phyloP scores from a whole-genome alignment of 2,888 invertebrate genomes.

The Drosophila kanekoi region DNA sequence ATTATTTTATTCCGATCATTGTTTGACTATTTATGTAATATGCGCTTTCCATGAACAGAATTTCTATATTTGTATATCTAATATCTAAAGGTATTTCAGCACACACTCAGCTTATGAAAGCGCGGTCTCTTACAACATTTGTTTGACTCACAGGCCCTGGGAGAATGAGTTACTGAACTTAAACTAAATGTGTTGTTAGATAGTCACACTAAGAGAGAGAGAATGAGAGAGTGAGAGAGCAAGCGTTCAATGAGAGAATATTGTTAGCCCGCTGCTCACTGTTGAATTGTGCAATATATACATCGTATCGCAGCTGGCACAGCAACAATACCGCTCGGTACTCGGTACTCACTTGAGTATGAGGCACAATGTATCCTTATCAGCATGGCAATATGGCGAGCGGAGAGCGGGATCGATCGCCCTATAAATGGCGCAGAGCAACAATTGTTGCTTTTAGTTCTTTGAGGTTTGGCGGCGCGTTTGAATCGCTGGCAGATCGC shows the following conservation, averaged over 20 bases:
- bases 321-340: background rate
- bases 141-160: constrained; percentile 27
- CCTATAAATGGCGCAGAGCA: constrained; percentile 72
- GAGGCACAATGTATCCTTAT: constrained; percentile 65
- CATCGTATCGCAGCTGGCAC: background rate
- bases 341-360: background rate
- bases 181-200: constrained; percentile 15
- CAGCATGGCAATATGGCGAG: constrained; percentile 42
- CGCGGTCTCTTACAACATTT: constrained; percentile 14
- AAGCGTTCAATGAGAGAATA: constrained; percentile 10
- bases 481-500: constrained; percentile 41
- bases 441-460: constrained; percentile 68
- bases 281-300: constrained; percentile 54
- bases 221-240: constrained; percentile 7
- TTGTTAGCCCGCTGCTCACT: constrained; percentile 12
- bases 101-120: background rate
- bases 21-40: too few relatives aligned
- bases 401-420: constrained; percentile 25
- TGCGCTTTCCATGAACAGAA: too few relatives aligned
- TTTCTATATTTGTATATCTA: too few relatives aligned
- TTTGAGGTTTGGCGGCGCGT: constrained; percentile 63
- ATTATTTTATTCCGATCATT: too few relatives aligned
- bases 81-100: background rate
- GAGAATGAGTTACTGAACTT: constrained; percentile 55
- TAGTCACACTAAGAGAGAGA: constrained; percentile 15